Conservation (phyloP, 2,888 invertebrate genomes). For the Drosophila lutescens region DNA sequence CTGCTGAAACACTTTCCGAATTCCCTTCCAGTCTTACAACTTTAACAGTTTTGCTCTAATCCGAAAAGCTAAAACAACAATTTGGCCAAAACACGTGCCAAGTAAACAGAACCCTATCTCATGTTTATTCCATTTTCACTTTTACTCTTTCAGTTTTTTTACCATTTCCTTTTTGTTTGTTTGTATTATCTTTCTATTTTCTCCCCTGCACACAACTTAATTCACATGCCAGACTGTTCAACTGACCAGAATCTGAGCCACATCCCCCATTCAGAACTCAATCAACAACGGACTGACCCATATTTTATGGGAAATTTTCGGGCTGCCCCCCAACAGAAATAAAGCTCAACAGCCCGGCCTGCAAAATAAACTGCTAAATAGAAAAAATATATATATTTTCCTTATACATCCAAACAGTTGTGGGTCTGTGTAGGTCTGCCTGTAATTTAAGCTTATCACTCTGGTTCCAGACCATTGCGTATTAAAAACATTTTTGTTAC, state of each 20-base stretch:
- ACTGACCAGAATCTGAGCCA: slow-evolving; percentile 49
- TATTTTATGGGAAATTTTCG: slow-evolving; percentile 69
- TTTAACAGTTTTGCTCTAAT: slow-evolving; percentile 7
- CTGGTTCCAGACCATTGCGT: slow-evolving; percentile 78
- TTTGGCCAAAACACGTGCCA: slow-evolving; percentile 29
- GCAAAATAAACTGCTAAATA: slow-evolving; percentile 45
- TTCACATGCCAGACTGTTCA: slow-evolving; percentile 36
- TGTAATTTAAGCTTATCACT: slow-evolving; percentile 74
- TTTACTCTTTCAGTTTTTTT: slow-evolving; percentile 28
- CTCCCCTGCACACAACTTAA: slow-evolving; percentile 30
- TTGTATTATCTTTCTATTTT: slow-evolving; percentile 30
- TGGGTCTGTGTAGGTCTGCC: slow-evolving; percentile 10
- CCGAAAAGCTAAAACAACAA: slow-evolving; percentile 16
- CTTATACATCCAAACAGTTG: slow-evolving; percentile 8
- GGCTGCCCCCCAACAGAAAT: slow-evolving; percentile 56
- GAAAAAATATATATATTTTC: slow-evolving; percentile 11
- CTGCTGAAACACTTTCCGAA: background rate
- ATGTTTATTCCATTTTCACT: slow-evolving; percentile 37
- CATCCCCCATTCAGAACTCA: slow-evolving; percentile 54
- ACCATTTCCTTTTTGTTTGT: slow-evolving; percentile 16
- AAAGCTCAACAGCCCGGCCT: slow-evolving; percentile 35
- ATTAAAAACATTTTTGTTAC: slow-evolving; percentile 78
- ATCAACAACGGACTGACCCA: slow-evolving; percentile 71
- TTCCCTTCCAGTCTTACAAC: background rate
- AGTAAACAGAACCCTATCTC: slow-evolving; percentile 26